Evolutionary conservation across 92 coral and sea anemone genomes (phyloP).

Genomic region (Scolanthus callimorphus): DNA sequence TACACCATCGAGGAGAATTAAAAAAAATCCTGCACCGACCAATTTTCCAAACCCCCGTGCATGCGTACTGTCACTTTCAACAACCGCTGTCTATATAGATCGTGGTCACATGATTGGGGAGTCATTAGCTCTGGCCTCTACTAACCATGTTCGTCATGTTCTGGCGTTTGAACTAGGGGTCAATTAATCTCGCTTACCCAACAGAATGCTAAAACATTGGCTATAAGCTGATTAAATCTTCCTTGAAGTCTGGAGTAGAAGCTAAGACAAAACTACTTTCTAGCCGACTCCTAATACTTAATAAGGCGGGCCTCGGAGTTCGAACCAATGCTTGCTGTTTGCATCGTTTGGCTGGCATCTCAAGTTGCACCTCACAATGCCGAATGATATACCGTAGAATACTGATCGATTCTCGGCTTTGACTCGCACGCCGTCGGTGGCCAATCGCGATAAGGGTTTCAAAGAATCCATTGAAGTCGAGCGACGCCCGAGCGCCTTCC

Average conservation of each 20-base stretch:
- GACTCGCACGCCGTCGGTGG: conserved; percentile 35
- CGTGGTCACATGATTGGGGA: too few species aligned
- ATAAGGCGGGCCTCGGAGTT: conserved; percentile 14
- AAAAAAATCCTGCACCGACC: too few species aligned
- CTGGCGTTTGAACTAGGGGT: too few species aligned
- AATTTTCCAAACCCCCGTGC: too few species aligned
- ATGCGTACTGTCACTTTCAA: too few species aligned
- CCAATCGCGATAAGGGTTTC: conserved; percentile 51
- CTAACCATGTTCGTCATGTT: too few species aligned
- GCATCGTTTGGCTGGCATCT: conserved; percentile 13
- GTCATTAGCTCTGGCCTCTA: too few species aligned
- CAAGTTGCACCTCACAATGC: conserved; percentile 59
- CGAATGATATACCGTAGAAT: conserved; percentile 36
- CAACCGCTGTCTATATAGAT: too few species aligned
- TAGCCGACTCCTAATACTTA: conserved; percentile 14
- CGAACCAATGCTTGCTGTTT: conserved; percentile 15
- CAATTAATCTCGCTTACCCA: too few species aligned
- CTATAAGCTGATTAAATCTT: neutral
- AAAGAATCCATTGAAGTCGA: conserved; percentile 57
- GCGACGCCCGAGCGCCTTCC: conserved; percentile 47
- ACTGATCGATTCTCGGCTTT: conserved; percentile 47
- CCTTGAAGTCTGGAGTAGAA: conserved; percentile 21
- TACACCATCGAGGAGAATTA: too few species aligned
- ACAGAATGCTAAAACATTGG: neutral
- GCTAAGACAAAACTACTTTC: conserved; percentile 46